Conservation (phyloP, 2,797 vertebrate genomes). For the Sebastes taczanowskii region DNA sequence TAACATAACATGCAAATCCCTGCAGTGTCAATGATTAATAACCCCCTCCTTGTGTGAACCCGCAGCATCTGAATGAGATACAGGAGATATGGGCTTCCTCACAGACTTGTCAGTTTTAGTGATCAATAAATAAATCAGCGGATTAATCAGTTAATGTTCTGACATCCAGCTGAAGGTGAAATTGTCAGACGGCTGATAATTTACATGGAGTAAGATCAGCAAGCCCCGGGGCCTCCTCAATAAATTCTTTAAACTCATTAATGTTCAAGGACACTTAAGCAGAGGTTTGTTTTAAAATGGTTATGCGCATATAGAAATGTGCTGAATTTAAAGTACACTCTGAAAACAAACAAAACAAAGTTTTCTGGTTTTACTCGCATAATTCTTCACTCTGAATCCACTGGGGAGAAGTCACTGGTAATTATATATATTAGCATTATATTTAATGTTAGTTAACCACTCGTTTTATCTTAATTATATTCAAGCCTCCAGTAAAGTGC, state of each 20-base stretch:
- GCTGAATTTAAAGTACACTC: not conserved
- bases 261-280: not conserved
- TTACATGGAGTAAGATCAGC: not conserved
- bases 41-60: not conserved
- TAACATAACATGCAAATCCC: not conserved
- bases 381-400: not conserved
- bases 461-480: slow-evolving; percentile 7
- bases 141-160: slow-evolving; percentile 19
- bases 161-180: slow-evolving; percentile 20
- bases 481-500: slow-evolving; percentile 12
- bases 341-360: not conserved
- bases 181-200: not conserved
- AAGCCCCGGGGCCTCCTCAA: not conserved
- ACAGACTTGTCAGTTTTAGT: not conserved
- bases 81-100: not conserved
- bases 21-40: not conserved
- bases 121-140: slow-evolving; percentile 23
- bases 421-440: not conserved
- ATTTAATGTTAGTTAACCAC: not conserved
- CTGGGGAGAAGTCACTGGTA: not conserved
- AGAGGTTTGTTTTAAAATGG: not conserved
- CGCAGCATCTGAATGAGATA: not conserved
- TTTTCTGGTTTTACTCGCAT: not conserved
- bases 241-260: not conserved
- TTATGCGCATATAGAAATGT: not conserved